Evolutionary conservation across 2,888 invertebrate genomes (phyloP).

Genomic region (Epirrhoe tristata): DNA sequence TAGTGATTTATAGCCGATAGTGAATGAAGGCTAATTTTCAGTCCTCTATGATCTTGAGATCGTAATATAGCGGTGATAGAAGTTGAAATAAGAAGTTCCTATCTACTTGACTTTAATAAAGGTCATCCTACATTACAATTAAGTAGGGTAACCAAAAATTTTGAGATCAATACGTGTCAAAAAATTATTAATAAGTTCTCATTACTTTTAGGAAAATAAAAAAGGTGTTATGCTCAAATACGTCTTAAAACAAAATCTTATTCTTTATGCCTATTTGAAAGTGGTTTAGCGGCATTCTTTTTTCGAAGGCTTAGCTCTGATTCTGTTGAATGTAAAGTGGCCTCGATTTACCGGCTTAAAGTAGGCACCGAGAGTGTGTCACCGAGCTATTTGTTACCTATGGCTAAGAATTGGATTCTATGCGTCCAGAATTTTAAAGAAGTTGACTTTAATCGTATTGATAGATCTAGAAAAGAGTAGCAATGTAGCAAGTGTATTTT

Average conservation of each 20-base stretch:
- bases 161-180: no score
- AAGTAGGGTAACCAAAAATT: no score
- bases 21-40: constrained; percentile 23
- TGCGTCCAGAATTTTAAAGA: constrained; percentile 4
- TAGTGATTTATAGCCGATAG: constrained; percentile 31
- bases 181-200: no score
- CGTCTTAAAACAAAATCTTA: background rate
- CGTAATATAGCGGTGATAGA: background rate
- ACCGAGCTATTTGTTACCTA: constrained; percentile 24
- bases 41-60: background rate
- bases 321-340: constrained; percentile 28
- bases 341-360: constrained; percentile 17
- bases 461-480: no score
- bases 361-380: constrained; percentile 27
- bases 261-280: background rate
- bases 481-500: no score
- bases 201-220: no score
- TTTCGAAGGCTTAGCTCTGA: constrained; percentile 1
- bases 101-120: no score
- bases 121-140: no score
- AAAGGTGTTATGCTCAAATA: no score
- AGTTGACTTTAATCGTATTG: background rate
- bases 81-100: background rate
- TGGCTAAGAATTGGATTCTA: constrained; percentile 14
- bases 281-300: background rate